Evolutionary conservation across 1,140 invertebrate genomes (phyloP).

Genomic region (Tribolium castaneum): DNA sequence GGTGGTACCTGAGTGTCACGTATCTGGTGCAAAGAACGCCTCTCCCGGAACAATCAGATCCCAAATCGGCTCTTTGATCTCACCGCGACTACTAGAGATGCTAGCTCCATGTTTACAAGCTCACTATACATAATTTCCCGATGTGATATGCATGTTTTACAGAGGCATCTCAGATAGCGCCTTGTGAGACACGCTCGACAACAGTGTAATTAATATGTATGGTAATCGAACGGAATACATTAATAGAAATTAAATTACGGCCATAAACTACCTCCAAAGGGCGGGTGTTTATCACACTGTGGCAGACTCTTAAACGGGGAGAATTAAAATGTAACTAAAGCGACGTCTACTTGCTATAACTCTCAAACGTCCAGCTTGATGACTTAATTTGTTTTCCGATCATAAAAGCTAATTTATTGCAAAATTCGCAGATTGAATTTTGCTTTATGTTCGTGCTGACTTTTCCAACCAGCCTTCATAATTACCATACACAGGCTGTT

Average conservation of each 20-base stretch:
- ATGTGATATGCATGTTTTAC: constrained; percentile 39
- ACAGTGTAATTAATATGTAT: constrained; percentile 13
- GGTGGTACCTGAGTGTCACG: constrained; percentile 40
- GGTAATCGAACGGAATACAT: constrained; percentile 9
- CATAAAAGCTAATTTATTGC: constrained; percentile 39
- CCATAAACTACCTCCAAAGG: not conserved
- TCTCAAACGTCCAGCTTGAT: constrained; percentile 13
- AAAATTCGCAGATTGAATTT: constrained; percentile 28
- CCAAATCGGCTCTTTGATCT: constrained; percentile 45
- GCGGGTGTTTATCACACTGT: not conserved
- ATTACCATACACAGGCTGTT: no score
- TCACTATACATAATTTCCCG: constrained; percentile 25
- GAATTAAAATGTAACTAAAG: constrained; percentile 28
- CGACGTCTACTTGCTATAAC: constrained; percentile 26
- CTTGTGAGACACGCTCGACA: not conserved
- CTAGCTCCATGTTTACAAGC: constrained; percentile 37
- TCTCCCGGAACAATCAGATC: constrained; percentile 46
- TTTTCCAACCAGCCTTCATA: constrained; percentile 5
- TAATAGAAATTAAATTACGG: constrained; percentile 8
- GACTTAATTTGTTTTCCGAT: constrained; percentile 37
- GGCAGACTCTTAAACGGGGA: not conserved
- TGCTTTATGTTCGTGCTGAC: constrained; percentile 1
- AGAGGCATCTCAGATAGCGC: not conserved
- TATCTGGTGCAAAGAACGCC: constrained; percentile 47
- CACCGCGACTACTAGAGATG: constrained; percentile 41